Conservation (phyloP, 2,797 vertebrate species). For the Acanthis flammea region DNA sequence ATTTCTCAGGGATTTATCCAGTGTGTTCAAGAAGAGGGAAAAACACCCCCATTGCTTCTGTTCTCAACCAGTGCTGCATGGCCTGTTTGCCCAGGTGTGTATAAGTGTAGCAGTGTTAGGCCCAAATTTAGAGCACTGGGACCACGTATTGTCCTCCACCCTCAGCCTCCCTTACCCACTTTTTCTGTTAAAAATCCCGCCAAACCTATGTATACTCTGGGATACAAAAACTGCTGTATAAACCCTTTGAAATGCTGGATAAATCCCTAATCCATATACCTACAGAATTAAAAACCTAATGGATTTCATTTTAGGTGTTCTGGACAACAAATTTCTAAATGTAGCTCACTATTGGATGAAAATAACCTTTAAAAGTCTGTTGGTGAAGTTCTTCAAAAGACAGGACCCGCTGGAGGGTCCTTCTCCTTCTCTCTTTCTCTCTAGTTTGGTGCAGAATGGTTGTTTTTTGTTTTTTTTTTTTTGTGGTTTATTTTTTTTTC, state of each 20-base stretch:
- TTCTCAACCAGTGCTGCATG: not conserved
- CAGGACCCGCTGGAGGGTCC: slow-evolving; percentile 54
- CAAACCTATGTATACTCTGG: not conserved
- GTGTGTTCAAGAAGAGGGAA: slow-evolving; percentile 49
- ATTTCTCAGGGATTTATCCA: slow-evolving; percentile 78
- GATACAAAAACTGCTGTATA: not conserved
- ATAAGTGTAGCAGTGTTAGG: not conserved
- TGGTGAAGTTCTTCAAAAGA: slow-evolving; percentile 74
- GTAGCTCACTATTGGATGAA: slow-evolving; percentile 74
- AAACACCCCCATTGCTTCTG: not conserved
- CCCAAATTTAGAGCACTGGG: not conserved
- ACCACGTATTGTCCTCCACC: not conserved
- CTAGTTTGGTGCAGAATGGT: slow-evolving; percentile 75
- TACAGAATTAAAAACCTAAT: slow-evolving; percentile 69
- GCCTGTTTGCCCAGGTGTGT: not conserved
- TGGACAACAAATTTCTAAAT: slow-evolving; percentile 71
- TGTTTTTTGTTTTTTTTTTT: not conserved
- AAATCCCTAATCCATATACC: slow-evolving; percentile 74
- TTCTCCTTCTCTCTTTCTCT: slow-evolving; percentile 60
- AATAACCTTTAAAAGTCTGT: slow-evolving; percentile 81
- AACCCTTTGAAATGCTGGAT: slow-evolving; percentile 72
- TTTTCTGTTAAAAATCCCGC: not conserved
- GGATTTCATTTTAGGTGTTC: slow-evolving; percentile 70
- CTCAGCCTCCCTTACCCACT: not conserved
- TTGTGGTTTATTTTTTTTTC: slow-evolving; percentile 53